phyloP scores from a whole-genome alignment of 2,797 vertebrate genomes.

The Megalops cyprinoides region DNA sequence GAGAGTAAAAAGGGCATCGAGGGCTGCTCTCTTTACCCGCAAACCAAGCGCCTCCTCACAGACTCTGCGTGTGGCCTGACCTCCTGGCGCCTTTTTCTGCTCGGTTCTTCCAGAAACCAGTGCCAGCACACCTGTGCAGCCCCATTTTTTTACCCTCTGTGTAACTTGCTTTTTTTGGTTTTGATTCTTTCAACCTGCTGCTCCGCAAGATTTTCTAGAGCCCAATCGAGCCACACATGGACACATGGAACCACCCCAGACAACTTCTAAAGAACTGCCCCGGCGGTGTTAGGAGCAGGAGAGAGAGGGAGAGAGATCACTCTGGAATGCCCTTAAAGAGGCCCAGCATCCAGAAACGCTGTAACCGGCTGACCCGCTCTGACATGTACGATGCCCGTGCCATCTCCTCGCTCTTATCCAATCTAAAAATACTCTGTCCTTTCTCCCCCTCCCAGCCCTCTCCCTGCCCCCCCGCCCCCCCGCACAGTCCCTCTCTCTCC shows the following conservation, averaged over 20 bases:
- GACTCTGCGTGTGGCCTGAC: too few species aligned
- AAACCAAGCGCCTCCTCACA: too few species aligned
- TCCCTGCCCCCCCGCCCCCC: constrained; percentile 26
- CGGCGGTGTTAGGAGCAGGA: neutral
- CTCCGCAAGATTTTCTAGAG: too few species aligned
- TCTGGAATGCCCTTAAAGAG: constrained; percentile 35
- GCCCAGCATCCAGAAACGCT: constrained; percentile 2
- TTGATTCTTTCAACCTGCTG: too few species aligned
- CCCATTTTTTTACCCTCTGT: too few species aligned
- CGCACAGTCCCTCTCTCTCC: constrained; percentile 40
- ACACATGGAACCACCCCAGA: neutral
- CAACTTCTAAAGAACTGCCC: neutral
- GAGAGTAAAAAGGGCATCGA: neutral
- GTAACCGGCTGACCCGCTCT: constrained; percentile 38
- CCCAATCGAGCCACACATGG: neutral
- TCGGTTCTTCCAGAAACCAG: too few species aligned
- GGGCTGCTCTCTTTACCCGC: neutral
- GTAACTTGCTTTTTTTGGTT: too few species aligned
- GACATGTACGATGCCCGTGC: constrained; percentile 44
- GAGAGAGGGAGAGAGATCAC: neutral
- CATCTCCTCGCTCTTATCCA: constrained; percentile 38
- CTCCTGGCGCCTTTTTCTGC: too few species aligned
- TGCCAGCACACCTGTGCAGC: too few species aligned
- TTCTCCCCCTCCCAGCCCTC: constrained; percentile 43
- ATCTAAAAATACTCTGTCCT: constrained; percentile 58